phyloP scores from a whole-genome alignment of 2,113 vertebrate genomes.

The Amblyopsis rosae region DNA sequence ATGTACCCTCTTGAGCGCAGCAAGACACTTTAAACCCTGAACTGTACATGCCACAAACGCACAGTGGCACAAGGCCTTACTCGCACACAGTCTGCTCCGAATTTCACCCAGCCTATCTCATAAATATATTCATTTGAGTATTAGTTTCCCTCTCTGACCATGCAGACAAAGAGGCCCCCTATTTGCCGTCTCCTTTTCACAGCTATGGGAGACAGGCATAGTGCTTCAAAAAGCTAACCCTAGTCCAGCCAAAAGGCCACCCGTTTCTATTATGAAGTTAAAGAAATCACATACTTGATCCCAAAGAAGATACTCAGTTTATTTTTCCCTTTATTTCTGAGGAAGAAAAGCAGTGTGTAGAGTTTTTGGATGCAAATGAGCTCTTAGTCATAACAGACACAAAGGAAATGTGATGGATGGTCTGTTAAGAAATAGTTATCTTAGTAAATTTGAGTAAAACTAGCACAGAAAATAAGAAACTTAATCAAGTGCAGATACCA shows the following conservation, averaged over 20 bases:
- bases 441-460: constrained; percentile 53
- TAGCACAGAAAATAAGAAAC: constrained; percentile 27
- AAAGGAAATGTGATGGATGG: constrained; percentile 30
- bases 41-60: constrained; percentile 23
- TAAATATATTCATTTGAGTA: constrained; percentile 58
- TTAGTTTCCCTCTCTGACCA: constrained; percentile 52
- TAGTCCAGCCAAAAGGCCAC: constrained; percentile 25
- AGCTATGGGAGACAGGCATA: constrained; percentile 21
- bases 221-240: constrained; percentile 18
- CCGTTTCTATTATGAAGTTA: constrained; percentile 20
- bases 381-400: not conserved
- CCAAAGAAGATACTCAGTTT: not conserved
- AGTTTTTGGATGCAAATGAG: constrained; percentile 30
- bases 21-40: constrained; percentile 33
- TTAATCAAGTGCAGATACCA: constrained; percentile 38
- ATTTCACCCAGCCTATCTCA: constrained; percentile 40
- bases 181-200: constrained; percentile 22
- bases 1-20: constrained; percentile 38
- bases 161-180: constrained; percentile 37
- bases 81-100: constrained; percentile 25
- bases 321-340: too few relatives aligned
- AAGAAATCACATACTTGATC: not conserved
- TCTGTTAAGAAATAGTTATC: constrained; percentile 30
- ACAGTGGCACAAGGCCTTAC: constrained; percentile 18
- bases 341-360: constrained; percentile 15